Evolutionary conservation across 2,113 vertebrate species (phyloP), one percentile per base, ranked within the genome.

Genomic region (Ceyx melanurus): DNA sequence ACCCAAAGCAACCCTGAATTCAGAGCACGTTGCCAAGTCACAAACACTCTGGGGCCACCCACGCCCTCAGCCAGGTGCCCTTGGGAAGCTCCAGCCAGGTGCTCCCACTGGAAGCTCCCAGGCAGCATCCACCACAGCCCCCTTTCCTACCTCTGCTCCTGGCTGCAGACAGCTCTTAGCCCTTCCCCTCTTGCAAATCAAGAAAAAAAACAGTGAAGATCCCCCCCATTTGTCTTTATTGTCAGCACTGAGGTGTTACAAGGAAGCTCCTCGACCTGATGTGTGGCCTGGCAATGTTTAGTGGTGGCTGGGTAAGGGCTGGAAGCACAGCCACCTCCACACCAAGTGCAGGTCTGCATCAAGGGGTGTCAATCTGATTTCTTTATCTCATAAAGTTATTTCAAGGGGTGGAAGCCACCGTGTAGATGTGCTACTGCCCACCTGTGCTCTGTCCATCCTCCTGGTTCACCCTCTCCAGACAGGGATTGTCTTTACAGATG

Each of bases 231-330:
- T 61, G 31, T 40, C 35, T 68, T 53, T 31, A 33, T 28, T 50
- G 61, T 31, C 28, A 17, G 29, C 43, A 60, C 11, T n/a, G 26
- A 1, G 0, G 33, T 1, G 2, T n/a, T 37, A 43, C 6, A 6
- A 51, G 19, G 1, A 71, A 51, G 45, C 75, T 64, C 20, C 57
- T 33, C 0, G 0, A 66, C 0, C 0, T 3, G 0, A 0, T 1
- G 26, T 7, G 13, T 0, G 1, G 70, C 45, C 29, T n/a, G 6
- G n/a, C 13, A 17, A 21, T 5, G 4, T 25, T 26, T 19, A 21
- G 13, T 5, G 64, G 22, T 1, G 6, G 40, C 17, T n/a, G 3
- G 0, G 23, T 6, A 17, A 60, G 71, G 40, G 33, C 58, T 50
- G 50, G 18, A 70, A 65, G 42, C 0, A 1, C 45, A 45, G 48